Evolutionary conservation across 2,797 vertebrate genomes (phyloP).

Genomic region (Hydrophis major): DNA sequence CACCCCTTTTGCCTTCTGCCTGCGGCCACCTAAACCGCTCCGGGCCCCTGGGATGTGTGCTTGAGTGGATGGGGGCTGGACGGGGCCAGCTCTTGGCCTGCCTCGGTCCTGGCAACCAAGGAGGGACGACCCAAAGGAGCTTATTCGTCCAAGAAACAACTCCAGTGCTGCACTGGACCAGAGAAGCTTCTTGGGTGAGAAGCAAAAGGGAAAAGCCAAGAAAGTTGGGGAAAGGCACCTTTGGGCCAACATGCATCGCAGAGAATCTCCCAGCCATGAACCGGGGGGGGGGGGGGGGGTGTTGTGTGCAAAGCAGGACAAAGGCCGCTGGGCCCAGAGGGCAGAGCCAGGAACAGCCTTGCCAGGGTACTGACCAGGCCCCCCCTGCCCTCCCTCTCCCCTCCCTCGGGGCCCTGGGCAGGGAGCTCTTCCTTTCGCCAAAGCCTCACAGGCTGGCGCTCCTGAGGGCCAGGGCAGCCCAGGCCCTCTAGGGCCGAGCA

Average conservation of each 20-base stretch:
- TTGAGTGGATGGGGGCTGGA: neutral
- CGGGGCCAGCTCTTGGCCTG: too few species aligned
- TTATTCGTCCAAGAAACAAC: neutral
- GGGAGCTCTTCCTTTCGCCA: conserved; percentile 36
- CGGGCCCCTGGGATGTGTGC: fast-evolving
- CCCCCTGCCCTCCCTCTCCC: neutral
- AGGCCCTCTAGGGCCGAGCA: conserved; percentile 53
- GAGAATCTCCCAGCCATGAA: neutral
- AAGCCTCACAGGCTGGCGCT: neutral
- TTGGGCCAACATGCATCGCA: fast-evolving
- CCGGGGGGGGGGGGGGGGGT: fast-evolving
- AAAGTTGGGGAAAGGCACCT: fast-evolving
- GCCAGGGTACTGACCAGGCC: neutral
- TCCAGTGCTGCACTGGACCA: neutral
- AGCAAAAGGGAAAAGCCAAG: neutral
- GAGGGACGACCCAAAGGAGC: too few species aligned
- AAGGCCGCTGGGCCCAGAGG: too few species aligned
- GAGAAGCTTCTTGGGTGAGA: neutral
- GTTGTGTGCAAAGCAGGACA: neutral
- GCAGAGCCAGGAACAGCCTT: neutral
- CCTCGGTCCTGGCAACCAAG: neutral
- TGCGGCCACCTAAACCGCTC: neutral
- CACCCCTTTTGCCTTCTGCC: neutral
- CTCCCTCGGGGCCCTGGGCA: neutral
- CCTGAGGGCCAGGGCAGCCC: conserved; percentile 56